Evolutionary conservation across 2,888 invertebrate genomes (phyloP), one percentile per base, ranked within the genome.

Genomic region (Megamerina dolium): DNA sequence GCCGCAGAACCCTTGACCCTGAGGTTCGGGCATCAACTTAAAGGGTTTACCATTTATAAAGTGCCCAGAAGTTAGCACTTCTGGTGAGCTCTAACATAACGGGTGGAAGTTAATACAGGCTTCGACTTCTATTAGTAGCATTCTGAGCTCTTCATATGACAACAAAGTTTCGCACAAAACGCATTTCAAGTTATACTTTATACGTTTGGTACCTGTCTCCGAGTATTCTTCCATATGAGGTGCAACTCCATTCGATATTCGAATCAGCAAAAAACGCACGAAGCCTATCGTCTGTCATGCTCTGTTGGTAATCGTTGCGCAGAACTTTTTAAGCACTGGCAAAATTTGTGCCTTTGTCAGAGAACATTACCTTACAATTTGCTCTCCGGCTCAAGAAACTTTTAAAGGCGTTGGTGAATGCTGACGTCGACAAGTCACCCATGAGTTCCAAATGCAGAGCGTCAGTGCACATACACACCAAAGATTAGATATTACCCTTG

Each of bases 381-480:
- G 45, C 48, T 26, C 48, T 10, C 12, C 45, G 30, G 14, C 38
- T 45, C 14, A 48, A 45, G 17, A 50, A 49, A 13, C 49, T 31
- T 2, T 47, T 32, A 10, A 46, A 38, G 3, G 45, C 40, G 16
- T 42, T 37, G 6, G 48, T 29, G 43, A 46, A 49, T 21, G 26
- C 20, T 17, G 33, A 35, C 14, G 47, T 14, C 6, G 37, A 19
- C 34, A 45, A 21, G 12, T 41, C 42, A 35, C 48, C 41, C 3
- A 48, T 47, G 8, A 46, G 36, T 30, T 49, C 45, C 14, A 49
- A 18, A 17, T 52, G 46, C 16, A 52, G 43, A 4, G 51, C 45
- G 4, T 41, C 41, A 13, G 46, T 44, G 5, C 35, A 26, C 46
- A 49, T 46, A 37, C 40, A 43, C 2, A 43, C 23, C 21, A 46